Evolutionary conservation across 2,797 vertebrate genomes (phyloP).

Genomic region (Semaprochilodus insignis): DNA sequence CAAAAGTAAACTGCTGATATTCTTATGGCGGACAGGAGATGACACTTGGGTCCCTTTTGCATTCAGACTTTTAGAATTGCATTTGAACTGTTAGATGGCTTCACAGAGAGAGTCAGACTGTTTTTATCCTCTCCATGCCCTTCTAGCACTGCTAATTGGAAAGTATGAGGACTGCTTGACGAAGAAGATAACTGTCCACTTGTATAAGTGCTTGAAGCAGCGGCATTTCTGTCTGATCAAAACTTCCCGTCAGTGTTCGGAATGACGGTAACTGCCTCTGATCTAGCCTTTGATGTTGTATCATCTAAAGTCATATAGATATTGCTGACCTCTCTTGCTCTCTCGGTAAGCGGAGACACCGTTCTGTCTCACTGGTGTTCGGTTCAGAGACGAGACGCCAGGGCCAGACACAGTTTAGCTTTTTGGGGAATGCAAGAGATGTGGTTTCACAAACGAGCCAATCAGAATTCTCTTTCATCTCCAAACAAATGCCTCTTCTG

Average conservation of each 20-base stretch:
- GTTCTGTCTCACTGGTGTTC: background rate
- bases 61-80: background rate
- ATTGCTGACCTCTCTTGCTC: background rate
- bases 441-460: conserved; percentile 4
- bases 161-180: background rate
- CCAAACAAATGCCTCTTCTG: background rate
- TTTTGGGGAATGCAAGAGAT: background rate
- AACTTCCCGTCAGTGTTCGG: background rate
- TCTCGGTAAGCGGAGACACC: background rate
- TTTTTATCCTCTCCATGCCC: background rate
- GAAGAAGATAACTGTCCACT: background rate
- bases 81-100: background rate
- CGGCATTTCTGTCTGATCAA: conserved; percentile 4
- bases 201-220: background rate
- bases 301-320: conserved; percentile 17
- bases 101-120: background rate
- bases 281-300: background rate
- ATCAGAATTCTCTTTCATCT: background rate
- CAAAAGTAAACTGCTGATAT: no score
- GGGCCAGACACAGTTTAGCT: background rate
- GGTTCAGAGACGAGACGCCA: background rate
- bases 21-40: no score
- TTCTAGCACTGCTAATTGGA: background rate
- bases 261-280: conserved; percentile 3
- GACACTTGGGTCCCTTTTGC: background rate